Conservation (phyloP, 2,888 invertebrate genomes). For the Mesoligia furuncula region DNA sequence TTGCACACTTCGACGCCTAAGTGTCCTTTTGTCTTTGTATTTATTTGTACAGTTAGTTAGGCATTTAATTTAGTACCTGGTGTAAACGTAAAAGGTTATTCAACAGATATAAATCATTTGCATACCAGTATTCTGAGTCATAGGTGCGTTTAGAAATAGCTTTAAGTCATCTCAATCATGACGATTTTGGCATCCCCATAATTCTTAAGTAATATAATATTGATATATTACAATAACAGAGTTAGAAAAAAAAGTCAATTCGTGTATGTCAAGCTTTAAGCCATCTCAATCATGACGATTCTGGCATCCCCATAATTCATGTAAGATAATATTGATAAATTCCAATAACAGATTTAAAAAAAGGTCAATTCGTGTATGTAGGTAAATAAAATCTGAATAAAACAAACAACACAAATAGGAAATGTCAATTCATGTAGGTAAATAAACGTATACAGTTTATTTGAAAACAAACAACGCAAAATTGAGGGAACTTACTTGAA, state of each 20-base stretch:
- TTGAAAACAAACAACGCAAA: background rate
- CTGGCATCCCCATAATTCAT: background rate
- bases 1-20: background rate
- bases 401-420: background rate
- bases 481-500: constrained; percentile 77
- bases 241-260: background rate
- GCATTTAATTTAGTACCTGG: background rate
- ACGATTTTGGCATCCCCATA: background rate
- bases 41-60: background rate
- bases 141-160: background rate
- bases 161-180: background rate
- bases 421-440: background rate
- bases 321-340: too few relatives aligned
- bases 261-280: background rate
- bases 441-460: background rate
- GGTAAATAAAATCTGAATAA: background rate
- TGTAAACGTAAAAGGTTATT: background rate
- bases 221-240: too few relatives aligned
- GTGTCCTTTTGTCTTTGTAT: background rate
- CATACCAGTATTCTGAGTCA: constrained; percentile 8
- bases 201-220: too few relatives aligned
- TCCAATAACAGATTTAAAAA: background rate
- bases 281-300: background rate
- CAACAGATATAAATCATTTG: background rate
- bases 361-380: background rate